phyloP scores from a whole-genome alignment of 2,113 vertebrate genomes.

The Aegotheles bennettii region DNA sequence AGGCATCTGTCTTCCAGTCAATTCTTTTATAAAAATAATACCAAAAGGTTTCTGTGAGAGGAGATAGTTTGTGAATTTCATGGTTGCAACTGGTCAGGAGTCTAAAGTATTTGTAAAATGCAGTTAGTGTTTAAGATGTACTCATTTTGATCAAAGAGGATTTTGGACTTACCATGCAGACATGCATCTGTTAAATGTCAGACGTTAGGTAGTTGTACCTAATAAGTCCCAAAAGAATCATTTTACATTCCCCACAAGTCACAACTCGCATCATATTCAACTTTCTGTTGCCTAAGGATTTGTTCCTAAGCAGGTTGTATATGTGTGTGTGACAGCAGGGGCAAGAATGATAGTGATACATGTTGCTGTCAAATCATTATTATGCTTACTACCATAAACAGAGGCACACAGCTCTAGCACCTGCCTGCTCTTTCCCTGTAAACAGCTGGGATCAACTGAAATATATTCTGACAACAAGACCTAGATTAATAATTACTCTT shows the following conservation, averaged over 20 bases:
- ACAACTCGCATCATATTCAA: neutral
- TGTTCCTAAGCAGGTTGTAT: neutral
- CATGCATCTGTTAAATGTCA: constrained; percentile 29
- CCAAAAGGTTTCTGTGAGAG: neutral
- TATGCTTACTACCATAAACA: neutral
- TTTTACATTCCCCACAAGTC: constrained; percentile 15
- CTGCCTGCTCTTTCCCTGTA: neutral
- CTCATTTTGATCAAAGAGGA: neutral
- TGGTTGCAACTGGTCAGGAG: neutral
- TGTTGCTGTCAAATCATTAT: constrained; percentile 1
- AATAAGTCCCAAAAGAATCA: neutral
- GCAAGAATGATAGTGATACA: neutral
- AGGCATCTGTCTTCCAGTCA: neutral
- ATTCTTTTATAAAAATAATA: neutral
- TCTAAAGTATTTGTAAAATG: neutral
- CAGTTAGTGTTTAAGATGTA: neutral
- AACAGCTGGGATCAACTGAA: constrained; percentile 2
- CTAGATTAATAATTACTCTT: constrained; percentile 2
- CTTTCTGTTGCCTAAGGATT: neutral
- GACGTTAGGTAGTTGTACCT: neutral
- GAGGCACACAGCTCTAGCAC: neutral
- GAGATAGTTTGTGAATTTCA: neutral
- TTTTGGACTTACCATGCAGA: neutral
- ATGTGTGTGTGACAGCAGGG: neutral
- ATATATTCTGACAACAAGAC: neutral